phyloP scores from a whole-genome alignment of 2,113 vertebrate genomes.

The Stomatorhinus ivindoensis region DNA sequence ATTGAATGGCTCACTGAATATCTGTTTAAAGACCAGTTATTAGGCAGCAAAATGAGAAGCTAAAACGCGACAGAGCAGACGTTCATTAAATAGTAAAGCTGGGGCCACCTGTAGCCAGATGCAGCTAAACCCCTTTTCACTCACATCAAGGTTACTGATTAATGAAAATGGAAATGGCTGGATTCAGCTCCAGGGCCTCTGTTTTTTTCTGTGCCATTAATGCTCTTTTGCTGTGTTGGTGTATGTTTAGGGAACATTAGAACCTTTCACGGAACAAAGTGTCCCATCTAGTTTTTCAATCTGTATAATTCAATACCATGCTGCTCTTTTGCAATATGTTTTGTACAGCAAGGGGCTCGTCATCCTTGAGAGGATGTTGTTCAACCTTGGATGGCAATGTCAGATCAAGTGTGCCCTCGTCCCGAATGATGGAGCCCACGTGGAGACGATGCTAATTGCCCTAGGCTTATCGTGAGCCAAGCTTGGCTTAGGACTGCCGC shows the following conservation, averaged over 20 bases:
- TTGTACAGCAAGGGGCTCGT: neutral
- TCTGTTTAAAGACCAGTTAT: neutral
- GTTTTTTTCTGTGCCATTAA: neutral
- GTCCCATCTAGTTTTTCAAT: neutral
- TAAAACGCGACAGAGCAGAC: neutral
- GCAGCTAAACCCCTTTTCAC: neutral
- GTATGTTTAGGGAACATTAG: neutral
- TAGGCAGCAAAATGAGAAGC: neutral
- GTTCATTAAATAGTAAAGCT: neutral
- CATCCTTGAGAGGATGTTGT: neutral
- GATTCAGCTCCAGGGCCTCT: neutral
- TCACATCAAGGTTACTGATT: constrained; percentile 13
- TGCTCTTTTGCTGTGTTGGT: neutral
- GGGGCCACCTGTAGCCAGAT: neutral
- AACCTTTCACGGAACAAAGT: neutral
- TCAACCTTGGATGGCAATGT: neutral
- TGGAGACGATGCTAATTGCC: neutral
- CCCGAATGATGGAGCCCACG: neutral
- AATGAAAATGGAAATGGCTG: constrained; percentile 1
- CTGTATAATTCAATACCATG: neutral
- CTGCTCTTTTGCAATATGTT: neutral
- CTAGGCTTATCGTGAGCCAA: neutral
- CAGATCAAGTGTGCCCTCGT: neutral
- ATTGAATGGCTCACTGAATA: neutral
- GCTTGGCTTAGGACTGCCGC: neutral